A percentile compares a stretch with the other conserved stretches of the same genome.
Evolutionary conservation across 37 sponge, comb jelly and placozoan species (phyloP).

Genomic region (Tethya wilhelma): DNA sequence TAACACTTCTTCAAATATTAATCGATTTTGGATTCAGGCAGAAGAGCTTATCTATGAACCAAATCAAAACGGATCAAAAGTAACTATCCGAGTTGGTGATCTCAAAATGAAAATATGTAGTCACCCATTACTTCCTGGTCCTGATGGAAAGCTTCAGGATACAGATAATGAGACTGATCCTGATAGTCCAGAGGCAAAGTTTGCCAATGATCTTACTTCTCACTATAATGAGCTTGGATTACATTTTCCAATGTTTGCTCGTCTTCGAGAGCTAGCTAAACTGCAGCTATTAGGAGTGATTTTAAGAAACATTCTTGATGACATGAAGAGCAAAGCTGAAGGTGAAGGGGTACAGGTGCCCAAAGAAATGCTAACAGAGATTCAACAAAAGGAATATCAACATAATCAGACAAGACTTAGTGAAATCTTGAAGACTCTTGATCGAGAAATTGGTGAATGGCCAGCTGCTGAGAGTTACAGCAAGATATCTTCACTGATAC

Average conservation of each 20-base stretch:
- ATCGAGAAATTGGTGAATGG: slow-evolving; percentile 13
- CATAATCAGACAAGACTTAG: neutral
- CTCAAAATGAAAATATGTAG: slow-evolving; percentile 60
- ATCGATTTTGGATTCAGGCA: slow-evolving; percentile 83
- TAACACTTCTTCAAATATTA: neutral
- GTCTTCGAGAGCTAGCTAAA: slow-evolving; percentile 61
- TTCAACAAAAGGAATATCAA: neutral
- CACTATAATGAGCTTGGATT: slow-evolving; percentile 49
- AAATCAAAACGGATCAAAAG: neutral
- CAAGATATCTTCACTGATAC: neutral
- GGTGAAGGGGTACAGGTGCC: slow-evolving; percentile 3
- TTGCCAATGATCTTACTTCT: slow-evolving; percentile 65
- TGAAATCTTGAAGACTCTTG: neutral
- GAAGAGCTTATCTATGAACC: slow-evolving; percentile 41
- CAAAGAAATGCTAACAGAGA: neutral
- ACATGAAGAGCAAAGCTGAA: slow-evolving; percentile 19
- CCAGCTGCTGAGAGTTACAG: slow-evolving; percentile 11
- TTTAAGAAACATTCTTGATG: neutral
- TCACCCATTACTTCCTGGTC: slow-evolving; percentile 47
- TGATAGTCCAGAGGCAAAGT: slow-evolving; percentile 71
- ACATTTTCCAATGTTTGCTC: slow-evolving; percentile 70
- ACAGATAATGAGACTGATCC: slow-evolving; percentile 51
- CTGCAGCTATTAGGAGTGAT: slow-evolving; percentile 37
- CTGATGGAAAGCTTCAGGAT: slow-evolving; percentile 70
- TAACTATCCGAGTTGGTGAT: slow-evolving; percentile 20